Evolutionary conservation across 2,113 vertebrate genomes (phyloP), one percentile per base, ranked within the genome.

Genomic region (Sterrhoptilus dennistouni): DNA sequence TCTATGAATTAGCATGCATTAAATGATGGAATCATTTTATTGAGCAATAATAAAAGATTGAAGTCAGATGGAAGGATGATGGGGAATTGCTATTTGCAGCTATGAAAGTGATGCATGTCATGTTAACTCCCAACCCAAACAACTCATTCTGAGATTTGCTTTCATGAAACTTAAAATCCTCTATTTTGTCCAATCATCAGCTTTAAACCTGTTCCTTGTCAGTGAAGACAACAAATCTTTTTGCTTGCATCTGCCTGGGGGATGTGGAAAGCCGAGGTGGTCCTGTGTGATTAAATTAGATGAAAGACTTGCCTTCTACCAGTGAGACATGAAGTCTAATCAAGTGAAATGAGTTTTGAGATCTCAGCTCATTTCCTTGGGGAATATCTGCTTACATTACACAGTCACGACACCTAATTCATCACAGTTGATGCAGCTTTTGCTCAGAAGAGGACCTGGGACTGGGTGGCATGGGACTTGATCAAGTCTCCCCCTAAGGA

Each of bases 301-400:
- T 98, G 98, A 98, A 98, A 98, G 98, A 96, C 97, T 97, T 97
- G 96, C 97, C 94, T 98, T 97, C 96, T 70, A 94, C 97, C 97
- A 95, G 72, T 87, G 97, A 98, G 97, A 98, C 71, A 35, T 24
- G 28, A 97, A 97, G 98, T 97, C 98, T 97, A 98, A 98, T 98
- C 98, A 98, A 98, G 98, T 97, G 97, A 98, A 98, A 98, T 98
- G 97, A 98, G 97, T 98, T 98, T 97, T 97, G 97, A 98, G 98
- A 98, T 98, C 98, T 97, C 96, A 96, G 97, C 97, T 97, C 96
- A 44, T 97, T 98, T 98, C 98, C 97, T 97, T 69, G 79, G 98
- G 86, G 97, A 98, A 93, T 97, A 97, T 97, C 96, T 83, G 97
- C 96, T 98, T 97, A 88, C 98, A 97, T 98, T 98, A 97, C 96